phyloP scores from a whole-genome alignment of 2,113 vertebrate genomes.

The Camelus bactrianus region DNA sequence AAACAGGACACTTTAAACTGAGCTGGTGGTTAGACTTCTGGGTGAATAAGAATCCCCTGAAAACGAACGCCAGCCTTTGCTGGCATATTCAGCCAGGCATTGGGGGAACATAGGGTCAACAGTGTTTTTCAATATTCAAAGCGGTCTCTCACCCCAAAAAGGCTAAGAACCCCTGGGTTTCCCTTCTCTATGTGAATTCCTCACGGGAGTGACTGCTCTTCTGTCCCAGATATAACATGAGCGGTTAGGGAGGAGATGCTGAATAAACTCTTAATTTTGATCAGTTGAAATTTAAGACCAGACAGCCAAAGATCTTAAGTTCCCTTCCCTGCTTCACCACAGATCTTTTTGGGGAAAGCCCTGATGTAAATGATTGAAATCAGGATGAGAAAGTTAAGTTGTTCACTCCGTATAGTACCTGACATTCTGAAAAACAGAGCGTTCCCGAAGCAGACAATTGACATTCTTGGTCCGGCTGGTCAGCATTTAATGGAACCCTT shows the following conservation, averaged over 20 bases:
- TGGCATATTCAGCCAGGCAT: no score
- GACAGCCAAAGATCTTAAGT: neutral
- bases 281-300: conserved; percentile 3
- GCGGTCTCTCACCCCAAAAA: neutral
- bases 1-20: neutral
- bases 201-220: neutral
- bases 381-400: neutral
- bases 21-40: neutral
- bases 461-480: neutral
- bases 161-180: neutral
- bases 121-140: neutral
- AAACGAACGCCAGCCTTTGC: neutral
- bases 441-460: neutral
- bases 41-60: neutral
- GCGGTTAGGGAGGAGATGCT: neutral
- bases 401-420: neutral
- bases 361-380: neutral
- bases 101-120: neutral
- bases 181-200: neutral
- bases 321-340: neutral
- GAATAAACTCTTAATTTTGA: conserved; percentile 13
- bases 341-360: neutral
- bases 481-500: conserved; percentile 19
- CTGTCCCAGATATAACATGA: neutral
- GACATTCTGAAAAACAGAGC: neutral